phyloP scores from a whole-genome alignment of 2,113 vertebrate genomes.

The Haliaeetus leucogaster region DNA sequence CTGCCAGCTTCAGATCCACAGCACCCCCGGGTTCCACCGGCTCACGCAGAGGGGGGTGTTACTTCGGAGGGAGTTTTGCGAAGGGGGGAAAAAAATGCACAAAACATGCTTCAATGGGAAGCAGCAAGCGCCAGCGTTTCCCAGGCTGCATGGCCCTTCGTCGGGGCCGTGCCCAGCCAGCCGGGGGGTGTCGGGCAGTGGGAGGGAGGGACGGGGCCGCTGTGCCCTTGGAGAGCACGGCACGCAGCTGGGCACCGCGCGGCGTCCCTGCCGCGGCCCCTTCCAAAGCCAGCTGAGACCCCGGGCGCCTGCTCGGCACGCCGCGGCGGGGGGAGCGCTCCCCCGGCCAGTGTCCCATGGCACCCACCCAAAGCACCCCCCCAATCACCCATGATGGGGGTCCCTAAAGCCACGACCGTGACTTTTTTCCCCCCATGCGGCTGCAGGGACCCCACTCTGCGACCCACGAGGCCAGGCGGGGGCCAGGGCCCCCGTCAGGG shows the following conservation, averaged over 20 bases:
- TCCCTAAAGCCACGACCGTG: neutral
- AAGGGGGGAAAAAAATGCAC: too few species aligned
- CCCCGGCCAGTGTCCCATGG: neutral
- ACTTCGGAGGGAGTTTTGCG: too few species aligned
- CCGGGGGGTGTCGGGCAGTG: fast-evolving
- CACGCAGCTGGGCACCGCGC: neutral
- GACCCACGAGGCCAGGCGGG: neutral
- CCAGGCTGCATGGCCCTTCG: neutral
- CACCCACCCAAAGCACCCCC: neutral
- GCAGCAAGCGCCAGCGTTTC: neutral
- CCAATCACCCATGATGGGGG: fast-evolving
- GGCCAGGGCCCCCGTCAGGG: conserved; percentile 61
- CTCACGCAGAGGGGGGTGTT: too few species aligned
- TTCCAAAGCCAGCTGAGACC: conserved; percentile 9
- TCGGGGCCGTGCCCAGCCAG: neutral
- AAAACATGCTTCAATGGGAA: fast-evolving
- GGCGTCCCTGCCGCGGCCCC: neutral
- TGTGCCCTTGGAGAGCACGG: neutral
- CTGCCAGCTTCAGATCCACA: neutral
- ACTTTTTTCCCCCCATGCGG: fast-evolving
- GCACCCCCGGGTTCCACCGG: too few species aligned
- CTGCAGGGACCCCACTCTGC: neutral
- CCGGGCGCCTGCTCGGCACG: neutral
- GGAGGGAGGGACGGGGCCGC: neutral
- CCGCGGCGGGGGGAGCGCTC: neutral